A percentile compares a stretch with the other conserved stretches of the same genome.
Conservation (phyloP, 2,113 vertebrate species). For the Lasiurus borealis region DNA sequence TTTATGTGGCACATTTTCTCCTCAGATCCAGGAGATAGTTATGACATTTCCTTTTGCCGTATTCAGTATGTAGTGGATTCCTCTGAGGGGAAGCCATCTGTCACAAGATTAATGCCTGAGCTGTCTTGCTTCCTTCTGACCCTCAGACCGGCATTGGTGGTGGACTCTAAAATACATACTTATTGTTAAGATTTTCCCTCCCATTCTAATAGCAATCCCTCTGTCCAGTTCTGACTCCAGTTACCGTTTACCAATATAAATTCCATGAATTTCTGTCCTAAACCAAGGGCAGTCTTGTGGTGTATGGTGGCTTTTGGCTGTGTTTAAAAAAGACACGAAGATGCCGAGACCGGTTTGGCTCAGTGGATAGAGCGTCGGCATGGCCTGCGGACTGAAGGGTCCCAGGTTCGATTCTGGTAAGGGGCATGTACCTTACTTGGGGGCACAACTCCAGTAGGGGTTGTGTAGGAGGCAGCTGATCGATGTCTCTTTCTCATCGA, state of each 20-base stretch:
- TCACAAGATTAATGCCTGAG: constrained; percentile 49
- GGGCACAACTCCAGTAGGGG: too few relatives aligned
- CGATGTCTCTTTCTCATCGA: too few relatives aligned
- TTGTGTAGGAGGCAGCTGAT: too few relatives aligned
- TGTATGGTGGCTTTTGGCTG: not conserved
- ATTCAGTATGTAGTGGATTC: constrained; percentile 28
- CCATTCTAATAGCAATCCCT: constrained; percentile 27
- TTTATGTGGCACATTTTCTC: constrained; percentile 23
- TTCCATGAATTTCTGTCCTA: constrained; percentile 18
- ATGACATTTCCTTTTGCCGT: constrained; percentile 72
- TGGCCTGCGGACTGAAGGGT: too few relatives aligned
- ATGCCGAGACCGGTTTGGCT: too few relatives aligned
- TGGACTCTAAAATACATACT: constrained; percentile 56
- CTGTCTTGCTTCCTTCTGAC: constrained; percentile 56
- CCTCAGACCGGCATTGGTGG: not conserved
- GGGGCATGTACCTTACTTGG: too few relatives aligned
- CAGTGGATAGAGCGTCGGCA: too few relatives aligned
- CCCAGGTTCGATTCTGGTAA: too few relatives aligned
- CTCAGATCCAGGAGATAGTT: constrained; percentile 62
- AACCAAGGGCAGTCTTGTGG: not conserved
- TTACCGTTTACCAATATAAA: not conserved
- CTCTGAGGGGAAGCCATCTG: constrained; percentile 63
- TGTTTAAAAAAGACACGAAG: not conserved
- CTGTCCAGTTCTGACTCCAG: not conserved
- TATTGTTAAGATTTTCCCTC: constrained; percentile 40